Evolutionary conservation across 2,797 vertebrate genomes (phyloP).

Genomic region (Centropyge bicolor): DNA sequence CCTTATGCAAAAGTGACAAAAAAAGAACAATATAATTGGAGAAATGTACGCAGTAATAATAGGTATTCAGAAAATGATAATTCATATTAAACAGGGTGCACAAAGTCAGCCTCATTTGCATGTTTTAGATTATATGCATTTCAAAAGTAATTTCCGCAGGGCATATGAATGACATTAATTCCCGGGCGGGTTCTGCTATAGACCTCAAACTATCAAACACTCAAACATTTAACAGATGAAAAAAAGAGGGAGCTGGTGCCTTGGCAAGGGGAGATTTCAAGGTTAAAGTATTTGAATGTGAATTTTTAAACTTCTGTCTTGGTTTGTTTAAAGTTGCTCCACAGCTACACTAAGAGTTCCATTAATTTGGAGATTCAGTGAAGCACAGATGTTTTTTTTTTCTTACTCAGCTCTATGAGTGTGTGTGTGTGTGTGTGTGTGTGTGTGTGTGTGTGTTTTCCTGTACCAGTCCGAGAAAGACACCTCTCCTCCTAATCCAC

Average conservation of each 20-base stretch:
- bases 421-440: conserved; percentile 27
- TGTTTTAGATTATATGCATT: conserved; percentile 99
- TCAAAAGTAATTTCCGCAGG: conserved; percentile 99
- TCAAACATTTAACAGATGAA: conserved; percentile 91
- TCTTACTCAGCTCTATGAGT: conserved; percentile 42
- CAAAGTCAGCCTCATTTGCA: conserved; percentile 99
- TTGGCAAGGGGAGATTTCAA: conserved; percentile 89
- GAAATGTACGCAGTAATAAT: conserved; percentile 98
- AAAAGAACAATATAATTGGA: conserved; percentile 98
- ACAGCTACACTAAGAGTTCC: conserved; percentile 77
- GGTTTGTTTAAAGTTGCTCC: conserved; percentile 87
- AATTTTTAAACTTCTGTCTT: conserved; percentile 87
- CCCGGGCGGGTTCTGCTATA: conserved; percentile 91
- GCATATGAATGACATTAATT: conserved; percentile 98
- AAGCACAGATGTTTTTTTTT: conserved; percentile 42
- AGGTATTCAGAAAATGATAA: conserved; percentile 98
- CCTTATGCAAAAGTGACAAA: conserved; percentile 87
- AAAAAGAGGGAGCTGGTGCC: conserved; percentile 83
- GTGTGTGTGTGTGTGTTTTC: conserved; percentile 44
- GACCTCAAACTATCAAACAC: conserved; percentile 90
- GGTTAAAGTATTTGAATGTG: conserved; percentile 89
- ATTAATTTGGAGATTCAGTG: conserved; percentile 67
- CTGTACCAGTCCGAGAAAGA: conserved; percentile 72
- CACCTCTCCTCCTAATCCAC: conserved; percentile 75
- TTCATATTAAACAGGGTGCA: conserved; percentile 99